These are phyloP conservation scores for Drosophila antonietae DNA, from an alignment of 2,888 invertebrate genomes.

Conservation along the genomic window DNA sequence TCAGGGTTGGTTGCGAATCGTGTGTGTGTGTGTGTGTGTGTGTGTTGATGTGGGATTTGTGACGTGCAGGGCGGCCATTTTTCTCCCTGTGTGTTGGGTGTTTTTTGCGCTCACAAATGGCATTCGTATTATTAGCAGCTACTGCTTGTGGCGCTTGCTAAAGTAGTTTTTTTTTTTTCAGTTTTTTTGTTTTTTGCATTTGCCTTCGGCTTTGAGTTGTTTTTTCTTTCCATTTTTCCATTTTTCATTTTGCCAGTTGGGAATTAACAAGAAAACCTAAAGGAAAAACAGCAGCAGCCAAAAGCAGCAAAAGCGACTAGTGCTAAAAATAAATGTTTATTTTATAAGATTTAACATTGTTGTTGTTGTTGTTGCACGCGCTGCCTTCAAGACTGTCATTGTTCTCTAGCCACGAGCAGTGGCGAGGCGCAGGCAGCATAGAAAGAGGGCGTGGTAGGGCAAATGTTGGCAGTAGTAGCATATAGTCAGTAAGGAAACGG, in stretches of 20 bases:
- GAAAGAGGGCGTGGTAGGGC: not conserved
- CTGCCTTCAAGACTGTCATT: constrained; percentile 50
- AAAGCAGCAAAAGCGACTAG: constrained; percentile 22
- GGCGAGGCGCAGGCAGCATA: not conserved
- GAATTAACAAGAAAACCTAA: constrained; percentile 56
- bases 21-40: not conserved
- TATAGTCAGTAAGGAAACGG: not conserved
- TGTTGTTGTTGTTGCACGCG: constrained; percentile 31
- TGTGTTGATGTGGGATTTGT: constrained; percentile 2
- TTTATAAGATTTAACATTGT: constrained; percentile 65
- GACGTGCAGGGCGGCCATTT: constrained; percentile 8
- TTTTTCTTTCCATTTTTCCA: constrained; percentile 22
- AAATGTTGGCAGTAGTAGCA: not conserved
- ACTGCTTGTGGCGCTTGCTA: constrained; percentile 28
- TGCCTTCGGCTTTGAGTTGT: constrained; percentile 18
- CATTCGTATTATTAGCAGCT: constrained; percentile 30
- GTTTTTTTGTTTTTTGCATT: not conserved
- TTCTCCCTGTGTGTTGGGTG: not conserved
- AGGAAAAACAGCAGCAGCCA: constrained; percentile 22
- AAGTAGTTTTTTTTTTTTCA: constrained; percentile 21
- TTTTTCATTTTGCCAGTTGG: constrained; percentile 39
- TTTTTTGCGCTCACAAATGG: constrained; percentile 12
- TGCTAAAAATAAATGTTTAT: constrained; percentile 77
- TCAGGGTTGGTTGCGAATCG: not conserved
- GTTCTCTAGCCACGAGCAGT: constrained; percentile 25